Conservation (phyloP, 1,140 invertebrate genomes). For the Leptoteleia sp. region DNA sequence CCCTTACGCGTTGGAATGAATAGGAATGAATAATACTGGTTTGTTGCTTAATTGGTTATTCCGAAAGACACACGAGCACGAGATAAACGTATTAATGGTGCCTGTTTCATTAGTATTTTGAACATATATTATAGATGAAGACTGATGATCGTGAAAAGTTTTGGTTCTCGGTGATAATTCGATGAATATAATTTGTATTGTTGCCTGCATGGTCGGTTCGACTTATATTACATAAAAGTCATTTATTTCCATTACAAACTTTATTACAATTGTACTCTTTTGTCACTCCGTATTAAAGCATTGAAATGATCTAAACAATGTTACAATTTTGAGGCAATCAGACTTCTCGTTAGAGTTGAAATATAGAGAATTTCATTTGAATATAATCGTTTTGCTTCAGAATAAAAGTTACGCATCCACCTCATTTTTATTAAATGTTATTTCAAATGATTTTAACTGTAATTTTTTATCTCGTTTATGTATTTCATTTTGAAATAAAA, state of each 20-base stretch:
- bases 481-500: constrained; percentile 1
- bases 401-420: too few species aligned
- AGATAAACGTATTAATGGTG: constrained; percentile 48
- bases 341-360: constrained; percentile 13
- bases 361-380: too few species aligned
- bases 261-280: constrained; percentile 46
- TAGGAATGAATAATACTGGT: constrained; percentile 63
- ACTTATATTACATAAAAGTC: constrained; percentile 39
- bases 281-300: constrained; percentile 23
- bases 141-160: constrained; percentile 58
- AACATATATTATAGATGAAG: constrained; percentile 44
- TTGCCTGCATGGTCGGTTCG: constrained; percentile 5
- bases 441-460: too few species aligned
- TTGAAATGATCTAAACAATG: constrained; percentile 23
- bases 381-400: too few species aligned
- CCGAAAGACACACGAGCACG: constrained; percentile 56
- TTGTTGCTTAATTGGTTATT: constrained; percentile 54
- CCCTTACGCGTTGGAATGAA: constrained; percentile 60
- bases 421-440: too few species aligned
- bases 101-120: constrained; percentile 40
- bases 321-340: constrained; percentile 4
- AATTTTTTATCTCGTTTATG: background rate
- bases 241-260: constrained; percentile 60
- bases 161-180: constrained; percentile 15
- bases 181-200: constrained; percentile 42